phyloP scores from a whole-genome alignment of 2,797 vertebrate species.

The Florisuga fusca region DNA sequence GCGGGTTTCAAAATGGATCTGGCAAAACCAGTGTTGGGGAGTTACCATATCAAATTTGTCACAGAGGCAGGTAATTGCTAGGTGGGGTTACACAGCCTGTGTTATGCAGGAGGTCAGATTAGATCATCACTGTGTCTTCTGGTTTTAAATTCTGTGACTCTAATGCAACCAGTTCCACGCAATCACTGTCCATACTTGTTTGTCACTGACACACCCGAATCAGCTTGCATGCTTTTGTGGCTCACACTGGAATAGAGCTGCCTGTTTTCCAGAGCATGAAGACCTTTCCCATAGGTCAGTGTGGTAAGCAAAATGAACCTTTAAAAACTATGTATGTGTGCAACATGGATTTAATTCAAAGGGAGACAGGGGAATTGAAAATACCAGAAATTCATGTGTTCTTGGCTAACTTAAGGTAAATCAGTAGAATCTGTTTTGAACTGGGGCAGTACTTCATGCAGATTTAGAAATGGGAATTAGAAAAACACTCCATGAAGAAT shows the following conservation, averaged over 20 bases:
- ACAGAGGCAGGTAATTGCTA: slow-evolving; percentile 54
- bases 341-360: background rate
- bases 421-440: background rate
- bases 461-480: background rate
- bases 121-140: slow-evolving; percentile 60
- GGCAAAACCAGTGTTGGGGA: slow-evolving; percentile 45
- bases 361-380: background rate
- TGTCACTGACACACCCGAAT: slow-evolving; percentile 40
- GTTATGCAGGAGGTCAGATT: slow-evolving; percentile 55
- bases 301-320: slow-evolving; percentile 36
- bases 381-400: background rate
- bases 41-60: slow-evolving; percentile 45
- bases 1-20: slow-evolving; percentile 55
- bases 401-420: background rate
- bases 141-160: slow-evolving; percentile 37
- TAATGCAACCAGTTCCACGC: slow-evolving; percentile 44
- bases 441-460: background rate
- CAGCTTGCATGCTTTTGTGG: background rate
- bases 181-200: slow-evolving; percentile 58
- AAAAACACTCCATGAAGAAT: background rate
- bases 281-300: background rate
- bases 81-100: slow-evolving; percentile 23
- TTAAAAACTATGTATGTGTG: background rate
- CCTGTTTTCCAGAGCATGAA: background rate
- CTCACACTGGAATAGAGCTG: background rate